These are phyloP conservation scores for Sipha maydis DNA, from an alignment of 2,888 invertebrate species.

Conservation along the genomic window DNA sequence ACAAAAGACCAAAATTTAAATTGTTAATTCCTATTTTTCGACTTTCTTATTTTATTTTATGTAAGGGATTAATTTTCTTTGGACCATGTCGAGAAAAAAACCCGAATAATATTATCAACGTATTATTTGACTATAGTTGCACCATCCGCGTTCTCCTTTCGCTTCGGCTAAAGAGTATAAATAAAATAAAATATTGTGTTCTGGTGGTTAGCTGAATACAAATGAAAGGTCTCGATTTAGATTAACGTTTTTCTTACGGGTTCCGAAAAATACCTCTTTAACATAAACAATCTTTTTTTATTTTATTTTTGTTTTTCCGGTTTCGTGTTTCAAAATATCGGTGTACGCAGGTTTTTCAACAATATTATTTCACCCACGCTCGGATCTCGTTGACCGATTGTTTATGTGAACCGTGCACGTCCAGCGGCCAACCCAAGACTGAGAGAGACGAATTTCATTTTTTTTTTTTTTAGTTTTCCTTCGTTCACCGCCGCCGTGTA, in stretches of 20 bases:
- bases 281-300: slow-evolving; percentile 21
- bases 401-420: too few species aligned
- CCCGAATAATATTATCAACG: slow-evolving; percentile 50
- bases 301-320: too few species aligned
- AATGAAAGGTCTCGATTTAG: slow-evolving; percentile 39
- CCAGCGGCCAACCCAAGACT: too few species aligned
- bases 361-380: neutral
- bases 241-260: slow-evolving; percentile 28
- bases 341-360: slow-evolving; percentile 3
- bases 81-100: neutral
- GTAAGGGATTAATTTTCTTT: slow-evolving; percentile 34
- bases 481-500: neutral
- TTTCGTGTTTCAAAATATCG: neutral
- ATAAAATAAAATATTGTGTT: slow-evolving; percentile 42
- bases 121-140: neutral
- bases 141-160: neutral
- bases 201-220: slow-evolving; percentile 2
- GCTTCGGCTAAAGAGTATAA: neutral
- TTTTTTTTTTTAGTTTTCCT: neutral
- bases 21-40: slow-evolving; percentile 53
- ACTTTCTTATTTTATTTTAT: slow-evolving; percentile 16
- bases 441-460: too few species aligned
- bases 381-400: too few species aligned
- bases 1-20: slow-evolving; percentile 51
- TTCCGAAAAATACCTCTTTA: slow-evolving; percentile 28